Evolutionary conservation across 2,888 invertebrate species (phyloP), one percentile per base, ranked within the genome.

Genomic region (Erannis defoliaria): DNA sequence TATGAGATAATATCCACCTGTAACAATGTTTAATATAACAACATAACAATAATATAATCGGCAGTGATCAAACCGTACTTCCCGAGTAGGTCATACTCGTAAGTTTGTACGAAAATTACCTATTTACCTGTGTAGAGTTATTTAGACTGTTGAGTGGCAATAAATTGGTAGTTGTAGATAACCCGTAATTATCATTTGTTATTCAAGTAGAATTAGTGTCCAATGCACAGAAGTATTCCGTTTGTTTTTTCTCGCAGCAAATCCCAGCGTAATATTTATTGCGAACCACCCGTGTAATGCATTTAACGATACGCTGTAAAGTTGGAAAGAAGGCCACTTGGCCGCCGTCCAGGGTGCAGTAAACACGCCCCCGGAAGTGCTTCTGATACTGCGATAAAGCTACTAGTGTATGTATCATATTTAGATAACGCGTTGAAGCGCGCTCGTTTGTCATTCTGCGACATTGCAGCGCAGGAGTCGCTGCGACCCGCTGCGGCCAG

Each of bases 241-340:
- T 64, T 65, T 75, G 73, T 81, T 81, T 78, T 78, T 81, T 81
- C 75, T 76, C 64, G 64, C 73, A 76, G 79, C 81, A 80, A 81
- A 80, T 76, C 78, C 73, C 71, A 14, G 50, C 64, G 76, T 78
- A 75, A 84, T 75, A 81, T 35, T 5, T 85, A 86, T 80, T 74
- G 64, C 62, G 62, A 68, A 54, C 69, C 67, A 76, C 77, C 74
- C 74, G 77, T 80, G 78, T 85, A 85, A 85, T 79, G 81, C 73
- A 80, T 82, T 86, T 84, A 83, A 56, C 46, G 55, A 76, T 73
- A 67, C 72, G 73, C 74, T 78, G 76, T 72, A 73, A 75, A 75
- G 77, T 76, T 53, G 70, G 66, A 79, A 82, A 80, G 81, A 80
- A 78, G 81, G 89, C 87, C 89, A 86, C 77, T 82, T 90, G 90